These are phyloP conservation scores for Trachymyrmex septentrionalis DNA, from an alignment of 1,140 invertebrate genomes.

Conservation along the genomic window DNA sequence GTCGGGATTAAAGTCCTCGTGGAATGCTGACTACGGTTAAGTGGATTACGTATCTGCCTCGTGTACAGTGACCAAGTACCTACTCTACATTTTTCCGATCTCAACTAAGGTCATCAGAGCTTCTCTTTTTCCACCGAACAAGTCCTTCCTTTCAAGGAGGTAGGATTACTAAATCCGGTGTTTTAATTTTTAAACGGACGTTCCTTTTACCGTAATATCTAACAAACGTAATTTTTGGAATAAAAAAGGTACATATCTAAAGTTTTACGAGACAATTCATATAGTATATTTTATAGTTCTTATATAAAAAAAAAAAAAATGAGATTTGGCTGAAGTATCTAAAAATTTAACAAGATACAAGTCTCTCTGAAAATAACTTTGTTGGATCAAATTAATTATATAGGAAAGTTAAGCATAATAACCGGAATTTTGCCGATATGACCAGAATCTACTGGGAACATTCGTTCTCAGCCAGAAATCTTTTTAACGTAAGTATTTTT, in stretches of 20 bases:
- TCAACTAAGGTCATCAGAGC: background rate
- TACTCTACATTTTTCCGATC: slow-evolving; percentile 23
- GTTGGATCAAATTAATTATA: too few relatives aligned
- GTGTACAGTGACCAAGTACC: slow-evolving; percentile 5
- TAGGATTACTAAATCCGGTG: background rate
- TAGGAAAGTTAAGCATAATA: too few relatives aligned
- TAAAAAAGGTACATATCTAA: background rate
- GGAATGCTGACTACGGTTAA: slow-evolving; percentile 50
- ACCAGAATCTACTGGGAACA: too few relatives aligned
- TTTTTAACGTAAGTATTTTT: background rate
- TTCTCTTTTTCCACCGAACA: background rate
- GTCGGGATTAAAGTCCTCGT: slow-evolving; percentile 45
- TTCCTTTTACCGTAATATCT: background rate
- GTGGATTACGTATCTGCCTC: slow-evolving; percentile 51
- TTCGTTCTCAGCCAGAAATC: too few relatives aligned
- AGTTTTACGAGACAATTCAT: background rate
- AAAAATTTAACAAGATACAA: too few relatives aligned
- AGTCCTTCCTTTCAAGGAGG: slow-evolving; percentile 2
- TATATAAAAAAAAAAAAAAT: too few relatives aligned
- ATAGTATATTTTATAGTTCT: too few relatives aligned
- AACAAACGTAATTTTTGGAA: background rate
- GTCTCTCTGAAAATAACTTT: too few relatives aligned
- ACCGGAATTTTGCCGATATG: too few relatives aligned
- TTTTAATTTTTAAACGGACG: background rate
- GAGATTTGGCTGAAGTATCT: too few relatives aligned